Evolutionary conservation across 2,888 invertebrate genomes (phyloP).

Genomic region (Callyntrura guangdongensis): DNA sequence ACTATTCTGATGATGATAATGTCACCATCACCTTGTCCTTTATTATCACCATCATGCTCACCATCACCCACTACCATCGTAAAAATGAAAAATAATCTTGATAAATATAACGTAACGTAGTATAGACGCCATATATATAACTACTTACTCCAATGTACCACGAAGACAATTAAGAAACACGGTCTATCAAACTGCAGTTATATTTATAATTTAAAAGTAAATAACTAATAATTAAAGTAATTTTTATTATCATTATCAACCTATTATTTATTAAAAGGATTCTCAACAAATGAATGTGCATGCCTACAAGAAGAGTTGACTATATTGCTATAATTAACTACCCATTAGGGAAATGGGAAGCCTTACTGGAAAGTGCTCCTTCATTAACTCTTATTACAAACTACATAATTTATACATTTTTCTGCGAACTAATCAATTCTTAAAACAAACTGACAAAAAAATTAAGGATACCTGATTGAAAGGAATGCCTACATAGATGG

Average conservation of each 20-base stretch:
- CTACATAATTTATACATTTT: not conserved
- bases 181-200: slow-evolving; percentile 48
- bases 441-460: not conserved
- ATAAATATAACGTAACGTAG: not conserved
- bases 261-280: too few relatives aligned
- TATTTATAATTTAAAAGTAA: not conserved
- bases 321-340: not conserved
- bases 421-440: not conserved
- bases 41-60: slow-evolving; percentile 33
- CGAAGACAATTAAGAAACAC: slow-evolving; percentile 32
- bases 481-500: slow-evolving; percentile 36
- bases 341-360: not conserved
- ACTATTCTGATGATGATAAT: slow-evolving; percentile 19
- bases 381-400: slow-evolving; percentile 23
- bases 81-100: not conserved
- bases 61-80: slow-evolving; percentile 22
- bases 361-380: slow-evolving; percentile 45
- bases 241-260: too few relatives aligned
- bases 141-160: slow-evolving; percentile 3
- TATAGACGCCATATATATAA: not conserved
- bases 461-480: not conserved
- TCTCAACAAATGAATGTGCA: not conserved
- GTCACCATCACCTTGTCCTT: not conserved
- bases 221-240: too few relatives aligned
- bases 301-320: not conserved